Conservation (phyloP, 1,140 invertebrate genomes). For the Drosophila leontia region DNA sequence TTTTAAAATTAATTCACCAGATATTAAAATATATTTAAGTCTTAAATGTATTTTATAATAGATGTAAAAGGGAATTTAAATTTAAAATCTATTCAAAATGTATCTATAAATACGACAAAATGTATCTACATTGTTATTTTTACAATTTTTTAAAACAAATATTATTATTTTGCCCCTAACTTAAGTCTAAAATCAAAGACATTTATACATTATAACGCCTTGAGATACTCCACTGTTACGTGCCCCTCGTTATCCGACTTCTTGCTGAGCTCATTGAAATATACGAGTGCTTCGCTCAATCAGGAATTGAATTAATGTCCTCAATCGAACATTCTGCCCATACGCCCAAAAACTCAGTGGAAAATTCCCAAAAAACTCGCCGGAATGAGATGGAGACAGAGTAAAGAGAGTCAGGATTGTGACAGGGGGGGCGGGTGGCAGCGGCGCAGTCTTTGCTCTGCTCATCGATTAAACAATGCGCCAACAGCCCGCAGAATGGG, state of each 20-base stretch:
- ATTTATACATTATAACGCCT: neutral
- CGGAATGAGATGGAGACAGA: neutral
- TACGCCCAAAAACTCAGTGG: slow-evolving; percentile 43
- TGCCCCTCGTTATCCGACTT: slow-evolving; percentile 11
- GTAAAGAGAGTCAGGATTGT: neutral
- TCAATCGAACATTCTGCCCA: slow-evolving; percentile 15
- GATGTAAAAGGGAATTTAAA: neutral
- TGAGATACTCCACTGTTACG: neutral
- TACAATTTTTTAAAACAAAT: neutral
- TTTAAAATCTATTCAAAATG: neutral
- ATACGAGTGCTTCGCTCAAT: slow-evolving; percentile 14
- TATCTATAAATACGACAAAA: too few relatives aligned
- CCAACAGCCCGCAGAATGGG: slow-evolving; percentile 2
- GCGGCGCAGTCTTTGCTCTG: slow-evolving; percentile 25
- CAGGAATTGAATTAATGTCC: slow-evolving; percentile 17
- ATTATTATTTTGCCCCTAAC: neutral
- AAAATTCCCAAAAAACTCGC: slow-evolving; percentile 67
- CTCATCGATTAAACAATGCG: slow-evolving; percentile 75
- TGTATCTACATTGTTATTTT: neutral
- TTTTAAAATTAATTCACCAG: neutral
- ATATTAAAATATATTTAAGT: neutral
- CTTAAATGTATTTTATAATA: neutral
- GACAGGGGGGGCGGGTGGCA: neutral
- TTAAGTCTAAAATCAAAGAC: too few relatives aligned
- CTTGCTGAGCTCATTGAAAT: slow-evolving; percentile 12